Evolutionary conservation across 2,113 vertebrate genomes (phyloP).

Genomic region (Capreolus pygargus): DNA sequence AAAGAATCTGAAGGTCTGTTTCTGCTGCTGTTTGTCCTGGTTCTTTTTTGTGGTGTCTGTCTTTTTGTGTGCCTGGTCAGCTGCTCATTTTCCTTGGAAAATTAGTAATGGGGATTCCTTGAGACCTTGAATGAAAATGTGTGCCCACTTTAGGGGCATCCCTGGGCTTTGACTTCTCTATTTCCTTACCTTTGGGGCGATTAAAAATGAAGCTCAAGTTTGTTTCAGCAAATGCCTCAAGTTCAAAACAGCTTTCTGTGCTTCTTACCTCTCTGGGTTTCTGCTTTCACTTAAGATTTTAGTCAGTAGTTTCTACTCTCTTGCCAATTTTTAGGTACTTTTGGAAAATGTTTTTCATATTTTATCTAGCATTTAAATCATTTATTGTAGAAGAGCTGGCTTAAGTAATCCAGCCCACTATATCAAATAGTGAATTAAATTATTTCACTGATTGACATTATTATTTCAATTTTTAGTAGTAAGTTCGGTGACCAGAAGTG

Average conservation of each 20-base stretch:
- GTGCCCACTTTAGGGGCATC: background rate
- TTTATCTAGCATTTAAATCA: background rate
- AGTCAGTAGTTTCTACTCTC: background rate
- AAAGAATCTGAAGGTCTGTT: background rate
- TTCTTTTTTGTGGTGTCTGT: background rate
- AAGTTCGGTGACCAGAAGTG: background rate
- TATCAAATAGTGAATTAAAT: background rate
- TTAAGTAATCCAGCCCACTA: background rate
- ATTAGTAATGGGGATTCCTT: background rate
- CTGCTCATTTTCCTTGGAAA: background rate
- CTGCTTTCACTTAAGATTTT: slow-evolving; percentile 20
- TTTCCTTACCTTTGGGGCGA: background rate
- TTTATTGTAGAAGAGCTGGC: background rate
- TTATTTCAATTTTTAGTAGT: background rate
- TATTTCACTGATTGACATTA: background rate
- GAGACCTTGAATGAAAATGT: background rate
- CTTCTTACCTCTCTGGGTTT: background rate
- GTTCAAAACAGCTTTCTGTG: background rate
- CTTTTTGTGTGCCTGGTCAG: background rate
- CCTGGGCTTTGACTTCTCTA: background rate
- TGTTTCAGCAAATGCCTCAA: background rate
- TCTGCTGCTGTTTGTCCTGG: background rate
- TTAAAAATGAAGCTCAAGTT: background rate
- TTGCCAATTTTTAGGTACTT: background rate
- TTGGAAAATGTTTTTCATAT: background rate